Conservation (phyloP, 2,113 vertebrate species). For the Vimba vimba region DNA sequence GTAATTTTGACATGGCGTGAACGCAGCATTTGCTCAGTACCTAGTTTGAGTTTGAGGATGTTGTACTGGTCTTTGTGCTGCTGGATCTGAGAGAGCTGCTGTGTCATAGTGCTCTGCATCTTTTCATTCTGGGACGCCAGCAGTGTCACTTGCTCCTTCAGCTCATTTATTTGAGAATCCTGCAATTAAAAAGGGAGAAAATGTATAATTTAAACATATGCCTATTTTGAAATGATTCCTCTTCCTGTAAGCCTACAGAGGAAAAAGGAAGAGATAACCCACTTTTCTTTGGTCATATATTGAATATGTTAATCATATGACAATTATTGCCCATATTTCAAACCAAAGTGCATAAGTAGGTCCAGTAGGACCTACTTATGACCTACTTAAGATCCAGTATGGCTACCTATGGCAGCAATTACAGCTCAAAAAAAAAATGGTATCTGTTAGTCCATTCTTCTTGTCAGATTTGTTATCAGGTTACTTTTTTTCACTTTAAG, state of each 20-base stretch:
- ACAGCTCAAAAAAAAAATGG: neutral
- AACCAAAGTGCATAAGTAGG: neutral
- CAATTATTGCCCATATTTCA: neutral
- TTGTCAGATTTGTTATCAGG: neutral
- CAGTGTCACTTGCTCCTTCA: slow-evolving; percentile 85
- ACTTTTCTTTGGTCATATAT: neutral
- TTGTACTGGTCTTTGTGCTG: slow-evolving; percentile 99
- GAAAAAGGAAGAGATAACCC: neutral
- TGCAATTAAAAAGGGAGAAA: slow-evolving; percentile 54
- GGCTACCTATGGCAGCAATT: neutral
- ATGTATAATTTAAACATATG: neutral
- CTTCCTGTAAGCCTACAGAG: neutral
- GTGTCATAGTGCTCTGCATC: slow-evolving; percentile 83
- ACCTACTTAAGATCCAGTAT: neutral
- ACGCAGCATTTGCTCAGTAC: slow-evolving; percentile 65
- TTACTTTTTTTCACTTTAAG: neutral
- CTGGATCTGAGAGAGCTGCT: slow-evolving; percentile 92
- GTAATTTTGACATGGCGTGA: too few relatives aligned
- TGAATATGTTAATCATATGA: too few relatives aligned
- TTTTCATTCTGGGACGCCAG: slow-evolving; percentile 86
- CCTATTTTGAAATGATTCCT: neutral
- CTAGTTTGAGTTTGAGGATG: slow-evolving; percentile 93
- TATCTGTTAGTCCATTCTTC: neutral
- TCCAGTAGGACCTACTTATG: too few relatives aligned
- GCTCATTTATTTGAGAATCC: slow-evolving; percentile 91